phyloP scores from a whole-genome alignment of 2,113 vertebrate species.

The Chlamydotis undulata region DNA sequence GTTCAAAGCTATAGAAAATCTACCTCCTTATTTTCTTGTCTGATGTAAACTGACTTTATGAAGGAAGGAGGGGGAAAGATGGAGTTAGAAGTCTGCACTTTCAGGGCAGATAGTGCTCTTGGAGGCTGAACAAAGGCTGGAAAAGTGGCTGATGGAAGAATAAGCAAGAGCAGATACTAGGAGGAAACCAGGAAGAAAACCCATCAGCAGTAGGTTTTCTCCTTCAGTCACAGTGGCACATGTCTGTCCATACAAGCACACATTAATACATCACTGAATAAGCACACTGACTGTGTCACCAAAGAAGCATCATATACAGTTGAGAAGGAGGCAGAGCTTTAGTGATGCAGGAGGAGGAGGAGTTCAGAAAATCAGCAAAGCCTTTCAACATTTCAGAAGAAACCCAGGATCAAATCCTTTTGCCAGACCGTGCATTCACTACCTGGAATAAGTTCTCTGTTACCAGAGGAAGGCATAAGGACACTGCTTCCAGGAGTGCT shows the following conservation, averaged over 20 bases:
- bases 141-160: not conserved
- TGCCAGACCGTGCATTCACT: not conserved
- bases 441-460: not conserved
- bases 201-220: not conserved
- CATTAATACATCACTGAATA: rapidly evolving
- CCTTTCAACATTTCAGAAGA: not conserved
- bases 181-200: not conserved
- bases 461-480: not conserved
- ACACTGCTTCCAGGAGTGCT: not conserved
- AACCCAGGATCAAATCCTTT: not conserved
- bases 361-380: not conserved
- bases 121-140: not conserved
- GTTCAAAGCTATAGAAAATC: not conserved
- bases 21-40: not conserved
- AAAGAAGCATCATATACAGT: not conserved
- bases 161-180: not conserved
- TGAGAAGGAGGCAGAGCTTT: not conserved
- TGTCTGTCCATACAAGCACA: not conserved
- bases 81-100: not conserved
- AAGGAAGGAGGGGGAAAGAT: not conserved
- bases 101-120: not conserved
- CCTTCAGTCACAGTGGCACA: not conserved
- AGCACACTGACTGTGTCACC: not conserved
- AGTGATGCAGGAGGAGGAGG: not conserved
- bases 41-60: not conserved